Base-by-base conservation (phyloP, 2,888 invertebrate genomes). In the Hypolimnas misippus region DNA sequence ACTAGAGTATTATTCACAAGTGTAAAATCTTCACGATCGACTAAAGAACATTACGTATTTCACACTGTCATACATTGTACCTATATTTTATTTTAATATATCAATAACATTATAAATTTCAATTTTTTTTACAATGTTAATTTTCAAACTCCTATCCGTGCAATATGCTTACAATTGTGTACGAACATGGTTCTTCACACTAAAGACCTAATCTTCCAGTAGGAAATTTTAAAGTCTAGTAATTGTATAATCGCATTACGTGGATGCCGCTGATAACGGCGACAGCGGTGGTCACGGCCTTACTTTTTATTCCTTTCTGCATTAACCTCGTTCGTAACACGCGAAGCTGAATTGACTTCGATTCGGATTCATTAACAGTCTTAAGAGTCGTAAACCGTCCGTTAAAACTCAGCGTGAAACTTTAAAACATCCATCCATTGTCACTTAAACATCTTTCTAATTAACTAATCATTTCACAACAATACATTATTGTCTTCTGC, bases 261-360 rank as follows among this genome's bases (percentile, higher is more conserved):
- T 46, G 44, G 44, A n/a, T n/a, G n/a, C n/a, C n/a, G n/a, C n/a
- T n/a, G n/a, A n/a, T 44, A 10, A 14, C 40, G 44, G 44, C 21
- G 44, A 46, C 42, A 17, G 42, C 44, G 44, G 21, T 14, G 29
- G 1, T 71, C 78, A 76, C 53, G 71, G 70, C 73, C 75, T 74
- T 70, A 72, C 67, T 73, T 81, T 78, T 76, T 75, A 68, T 75
- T 73, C 70, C 29, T 49, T n/a, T 17, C 21, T 29, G n/a, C 76
- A 80, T 79, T 78, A 79, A 70, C 79, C 75, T 72, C 75, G 68
- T 77, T 63, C 70, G n/a, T n/a, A 71, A 75, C 74, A 67, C 69
- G 69, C 78, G 62, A 70, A 25, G 29, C 46, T 21, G 14, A 25
- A 12, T 14, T 25, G n/a, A 29, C 29, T 49, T 16, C 29, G 25